phyloP scores from a whole-genome alignment of 2,888 invertebrate genomes.

The Galerucella pusilla region DNA sequence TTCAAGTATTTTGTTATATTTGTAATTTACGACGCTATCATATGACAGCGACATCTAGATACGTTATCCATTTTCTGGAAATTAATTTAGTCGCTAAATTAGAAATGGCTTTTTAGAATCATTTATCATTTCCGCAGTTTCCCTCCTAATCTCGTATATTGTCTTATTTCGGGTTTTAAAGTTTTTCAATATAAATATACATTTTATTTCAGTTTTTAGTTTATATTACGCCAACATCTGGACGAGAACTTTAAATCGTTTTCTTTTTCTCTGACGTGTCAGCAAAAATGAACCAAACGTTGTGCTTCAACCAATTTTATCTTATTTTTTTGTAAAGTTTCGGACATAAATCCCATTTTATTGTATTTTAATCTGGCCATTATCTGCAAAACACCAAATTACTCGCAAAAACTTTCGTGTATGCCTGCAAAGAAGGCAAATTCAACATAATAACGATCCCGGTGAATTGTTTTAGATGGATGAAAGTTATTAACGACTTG shows the following conservation, averaged over 20 bases:
- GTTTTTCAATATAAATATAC: slow-evolving; percentile 2
- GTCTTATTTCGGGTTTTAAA: background rate
- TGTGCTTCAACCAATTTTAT: too few relatives aligned
- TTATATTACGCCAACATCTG: background rate
- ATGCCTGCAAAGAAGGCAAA: slow-evolving; percentile 10
- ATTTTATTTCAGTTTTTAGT: background rate
- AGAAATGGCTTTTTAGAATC: slow-evolving; percentile 2
- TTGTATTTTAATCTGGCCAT: slow-evolving; percentile 22
- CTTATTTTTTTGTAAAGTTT: too few relatives aligned
- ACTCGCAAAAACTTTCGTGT: slow-evolving; percentile 17
- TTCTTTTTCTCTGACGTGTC: background rate
- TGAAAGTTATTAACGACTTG: background rate
- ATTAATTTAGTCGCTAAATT: background rate
- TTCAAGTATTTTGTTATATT: background rate
- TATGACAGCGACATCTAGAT: slow-evolving; percentile 1
- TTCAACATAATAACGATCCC: slow-evolving; percentile 12
- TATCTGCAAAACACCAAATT: slow-evolving; percentile 8
- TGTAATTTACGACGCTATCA: background rate
- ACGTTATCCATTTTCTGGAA: background rate
- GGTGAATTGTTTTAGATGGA: background rate
- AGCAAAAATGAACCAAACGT: background rate
- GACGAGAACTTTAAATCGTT: background rate
- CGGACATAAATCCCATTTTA: slow-evolving; percentile 3
- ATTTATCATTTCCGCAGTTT: slow-evolving; percentile 7
- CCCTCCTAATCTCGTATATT: background rate